A percentile compares a stretch with the other conserved stretches of the same genome.
These are phyloP conservation scores for Acleris holmiana DNA, from an alignment of 2,888 invertebrate species.

Conservation along the genomic window DNA sequence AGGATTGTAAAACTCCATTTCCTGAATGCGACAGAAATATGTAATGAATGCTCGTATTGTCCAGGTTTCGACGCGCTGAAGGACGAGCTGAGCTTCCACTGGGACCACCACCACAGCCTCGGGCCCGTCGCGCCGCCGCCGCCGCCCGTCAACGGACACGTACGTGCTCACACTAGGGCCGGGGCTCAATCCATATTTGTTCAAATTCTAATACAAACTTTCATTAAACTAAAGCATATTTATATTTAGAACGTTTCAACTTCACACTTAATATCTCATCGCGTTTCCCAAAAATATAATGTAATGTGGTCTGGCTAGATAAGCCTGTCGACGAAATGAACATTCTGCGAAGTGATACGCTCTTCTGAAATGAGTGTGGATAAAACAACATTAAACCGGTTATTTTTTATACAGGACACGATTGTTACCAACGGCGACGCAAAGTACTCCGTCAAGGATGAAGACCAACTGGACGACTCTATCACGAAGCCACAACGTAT, in stretches of 20 bases:
- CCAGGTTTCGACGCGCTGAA: conserved; percentile 88
- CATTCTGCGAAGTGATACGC: no score
- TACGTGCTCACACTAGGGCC: no score
- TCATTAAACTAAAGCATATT: no score
- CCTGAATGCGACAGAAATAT: neutral
- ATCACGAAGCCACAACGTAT: conserved; percentile 66
- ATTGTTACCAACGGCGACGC: conserved; percentile 74
- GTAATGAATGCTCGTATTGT: neutral
- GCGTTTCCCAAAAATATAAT: neutral
- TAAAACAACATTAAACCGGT: no score
- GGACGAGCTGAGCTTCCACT: conserved; percentile 89
- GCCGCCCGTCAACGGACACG: conserved; percentile 60
- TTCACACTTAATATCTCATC: no score
- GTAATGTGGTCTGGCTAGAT: no score
- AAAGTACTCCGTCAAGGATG: conserved; percentile 63
- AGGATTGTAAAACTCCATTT: no score
- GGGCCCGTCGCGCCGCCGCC: conserved; percentile 80
- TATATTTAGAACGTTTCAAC: no score
- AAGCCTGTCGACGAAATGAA: no score
- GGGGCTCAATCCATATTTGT: no score
- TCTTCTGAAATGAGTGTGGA: no score
- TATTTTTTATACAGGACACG: conserved; percentile 54
- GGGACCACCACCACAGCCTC: conserved; percentile 88
- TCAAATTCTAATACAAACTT: no score
- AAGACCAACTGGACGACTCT: conserved; percentile 50